Base-by-base conservation (phyloP, 2,888 invertebrate species). In the Rhaphigaster nebulosa region DNA sequence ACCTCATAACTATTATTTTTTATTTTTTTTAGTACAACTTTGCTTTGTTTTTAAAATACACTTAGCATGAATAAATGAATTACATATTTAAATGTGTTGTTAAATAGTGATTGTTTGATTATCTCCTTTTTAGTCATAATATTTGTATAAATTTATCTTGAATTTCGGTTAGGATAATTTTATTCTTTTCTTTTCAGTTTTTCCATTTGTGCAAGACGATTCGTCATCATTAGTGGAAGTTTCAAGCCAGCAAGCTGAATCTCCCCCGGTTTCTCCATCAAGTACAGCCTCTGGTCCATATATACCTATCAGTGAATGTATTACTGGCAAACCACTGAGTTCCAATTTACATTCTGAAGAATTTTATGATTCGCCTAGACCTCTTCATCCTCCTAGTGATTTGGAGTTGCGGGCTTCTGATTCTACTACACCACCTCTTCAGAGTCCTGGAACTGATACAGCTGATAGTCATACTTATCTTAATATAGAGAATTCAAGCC, bases 241-340 rank as follows among this genome's bases (percentile, higher is more conserved):
- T 84, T 89, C 90, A 20, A 91, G 91, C 76, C 91, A 91, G 56
- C 89, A 88, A 12, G 94, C 94, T 80, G 95, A 95, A 93, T 95
- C 95, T 29, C 95, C 96, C 38, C 96, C 96, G 23, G 94, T 95
- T 91, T 95, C 96, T 88, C 96, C 96, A 90, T 95, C 95, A 56
- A 95, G 95, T 92, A 94, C 94, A 41, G 94, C 94, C 54, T 96
- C 97, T 20, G 97, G 97, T 41, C 97, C 98, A 0, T 98, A 98
- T 94, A 98, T 98, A 94, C 97, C 98, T 18, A 97, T 98, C 92
- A 98, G 97, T 90, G 98, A 98, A 94, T 98, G 98, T 94, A 96
- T 97, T 92, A 97, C 98, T 56, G 98, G 98, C 89, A 94, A 93
- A 91, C 94, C 94, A 12, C 92, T 93, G 20, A 92, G 92, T 88